Conservation (phyloP, 2,113 vertebrate genomes). For the Tachysurus vachellii region DNA sequence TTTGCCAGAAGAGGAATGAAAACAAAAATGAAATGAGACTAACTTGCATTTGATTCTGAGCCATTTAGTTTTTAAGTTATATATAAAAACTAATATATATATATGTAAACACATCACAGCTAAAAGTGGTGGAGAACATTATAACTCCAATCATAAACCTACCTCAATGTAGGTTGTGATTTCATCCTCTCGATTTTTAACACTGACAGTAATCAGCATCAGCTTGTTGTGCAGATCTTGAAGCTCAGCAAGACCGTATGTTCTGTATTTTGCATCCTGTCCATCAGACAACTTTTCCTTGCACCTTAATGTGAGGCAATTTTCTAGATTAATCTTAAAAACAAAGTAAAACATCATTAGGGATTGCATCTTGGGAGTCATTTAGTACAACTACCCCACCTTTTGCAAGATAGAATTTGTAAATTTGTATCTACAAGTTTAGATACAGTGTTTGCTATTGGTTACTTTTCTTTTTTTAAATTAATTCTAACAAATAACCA, state of each 20-base stretch:
- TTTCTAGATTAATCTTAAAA: constrained; percentile 43
- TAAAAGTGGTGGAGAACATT: background rate
- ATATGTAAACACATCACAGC: background rate
- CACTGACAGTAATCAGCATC: constrained; percentile 82
- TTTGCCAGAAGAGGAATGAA: background rate
- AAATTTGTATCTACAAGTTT: background rate
- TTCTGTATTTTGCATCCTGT: background rate
- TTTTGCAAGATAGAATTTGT: background rate
- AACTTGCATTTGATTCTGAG: background rate
- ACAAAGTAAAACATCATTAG: background rate
- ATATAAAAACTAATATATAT: too few species aligned
- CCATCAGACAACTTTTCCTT: background rate
- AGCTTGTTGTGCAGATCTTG: constrained; percentile 81
- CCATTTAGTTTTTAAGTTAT: background rate
- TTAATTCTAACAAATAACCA: background rate
- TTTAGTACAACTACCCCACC: background rate
- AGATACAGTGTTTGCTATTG: background rate
- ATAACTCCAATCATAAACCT: constrained; percentile 31
- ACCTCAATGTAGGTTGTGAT: constrained; percentile 80
- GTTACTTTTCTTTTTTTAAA: background rate
- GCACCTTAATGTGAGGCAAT: constrained; percentile 42
- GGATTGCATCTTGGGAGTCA: background rate
- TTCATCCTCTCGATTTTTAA: constrained; percentile 69
- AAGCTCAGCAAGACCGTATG: constrained; percentile 72
- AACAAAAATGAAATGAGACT: background rate